These are phyloP conservation scores for Trichogramma dendrolimi DNA, from an alignment of 2,888 invertebrate genomes.

Conservation along the genomic window DNA sequence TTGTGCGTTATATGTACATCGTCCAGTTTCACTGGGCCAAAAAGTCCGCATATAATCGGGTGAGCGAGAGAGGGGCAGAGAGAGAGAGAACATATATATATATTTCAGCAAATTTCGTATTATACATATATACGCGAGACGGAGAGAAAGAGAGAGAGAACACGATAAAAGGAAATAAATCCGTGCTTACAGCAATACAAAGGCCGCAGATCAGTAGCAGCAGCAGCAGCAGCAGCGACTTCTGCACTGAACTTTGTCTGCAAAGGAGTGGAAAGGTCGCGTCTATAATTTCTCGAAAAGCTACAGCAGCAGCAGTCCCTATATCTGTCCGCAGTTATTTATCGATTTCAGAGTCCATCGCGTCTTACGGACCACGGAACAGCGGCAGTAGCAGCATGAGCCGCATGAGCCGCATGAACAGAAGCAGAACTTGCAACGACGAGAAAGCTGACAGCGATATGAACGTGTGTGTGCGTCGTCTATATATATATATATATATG, in stretches of 20 bases:
- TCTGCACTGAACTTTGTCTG: conserved; percentile 8
- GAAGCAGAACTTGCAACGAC: no score
- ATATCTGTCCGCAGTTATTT: conserved; percentile 28
- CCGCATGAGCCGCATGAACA: no score
- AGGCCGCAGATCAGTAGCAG: neutral
- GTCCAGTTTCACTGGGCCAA: no score
- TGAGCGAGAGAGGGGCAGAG: neutral
- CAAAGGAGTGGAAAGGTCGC: conserved; percentile 15
- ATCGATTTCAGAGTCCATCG: conserved; percentile 28
- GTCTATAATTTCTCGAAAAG: conserved; percentile 14
- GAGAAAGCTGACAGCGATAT: no score
- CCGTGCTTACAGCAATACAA: conserved; percentile 4
- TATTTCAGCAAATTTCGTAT: neutral
- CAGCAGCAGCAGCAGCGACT: no score
- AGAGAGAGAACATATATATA: neutral
- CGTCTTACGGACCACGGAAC: conserved; percentile 25
- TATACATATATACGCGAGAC: neutral
- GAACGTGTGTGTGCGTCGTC: no score
- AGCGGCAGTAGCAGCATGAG: no score
- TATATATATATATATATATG: no score
- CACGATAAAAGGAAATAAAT: conserved; percentile 20
- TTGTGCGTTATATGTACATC: neutral
- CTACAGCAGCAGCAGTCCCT: conserved; percentile 5
- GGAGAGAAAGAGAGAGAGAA: neutral
- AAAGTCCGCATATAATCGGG: no score